A percentile compares a stretch with the other conserved stretches of the same genome.
phyloP scores from a whole-genome alignment of 2,888 invertebrate species.

The Orthosia incerta region DNA sequence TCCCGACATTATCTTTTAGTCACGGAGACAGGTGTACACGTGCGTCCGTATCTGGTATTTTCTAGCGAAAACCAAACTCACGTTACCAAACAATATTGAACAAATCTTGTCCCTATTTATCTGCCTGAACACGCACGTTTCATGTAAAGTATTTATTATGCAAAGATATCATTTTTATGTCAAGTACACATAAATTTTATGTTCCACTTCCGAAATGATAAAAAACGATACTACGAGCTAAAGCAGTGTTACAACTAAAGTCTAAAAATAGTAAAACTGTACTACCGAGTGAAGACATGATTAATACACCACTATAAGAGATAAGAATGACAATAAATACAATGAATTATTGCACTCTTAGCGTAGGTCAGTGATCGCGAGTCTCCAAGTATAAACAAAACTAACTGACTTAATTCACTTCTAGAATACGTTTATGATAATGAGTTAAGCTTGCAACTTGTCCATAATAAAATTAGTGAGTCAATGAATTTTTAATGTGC shows the following conservation, averaged over 20 bases:
- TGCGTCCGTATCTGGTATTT: neutral
- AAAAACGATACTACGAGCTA: neutral
- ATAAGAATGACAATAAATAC: slow-evolving; percentile 68
- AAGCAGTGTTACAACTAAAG: slow-evolving; percentile 6
- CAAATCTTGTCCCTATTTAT: slow-evolving; percentile 25
- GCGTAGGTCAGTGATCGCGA: slow-evolving; percentile 76
- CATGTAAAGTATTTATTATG: slow-evolving; percentile 31
- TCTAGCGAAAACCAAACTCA: slow-evolving; percentile 1
- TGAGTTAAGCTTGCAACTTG: slow-evolving; percentile 35
- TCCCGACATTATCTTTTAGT: slow-evolving; percentile 24
- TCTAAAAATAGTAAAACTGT: slow-evolving; percentile 46
- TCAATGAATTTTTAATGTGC: slow-evolving; percentile 36
- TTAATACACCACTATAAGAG: slow-evolving; percentile 49
- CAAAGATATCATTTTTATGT: slow-evolving; percentile 32
- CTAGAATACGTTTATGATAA: slow-evolving; percentile 45
- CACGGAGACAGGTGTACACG: slow-evolving; percentile 11
- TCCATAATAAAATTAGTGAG: slow-evolving; percentile 35
- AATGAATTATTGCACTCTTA: slow-evolving; percentile 68
- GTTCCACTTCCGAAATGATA: slow-evolving; percentile 27
- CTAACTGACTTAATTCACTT: slow-evolving; percentile 45
- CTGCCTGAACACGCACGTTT: slow-evolving; percentile 31
- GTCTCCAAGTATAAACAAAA: slow-evolving; percentile 27
- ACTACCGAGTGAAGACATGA: slow-evolving; percentile 38
- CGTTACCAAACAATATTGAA: slow-evolving; percentile 18
- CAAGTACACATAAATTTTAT: slow-evolving; percentile 21